phyloP scores from a whole-genome alignment of 2,113 vertebrate genomes.

The Toxotes chatareus region DNA sequence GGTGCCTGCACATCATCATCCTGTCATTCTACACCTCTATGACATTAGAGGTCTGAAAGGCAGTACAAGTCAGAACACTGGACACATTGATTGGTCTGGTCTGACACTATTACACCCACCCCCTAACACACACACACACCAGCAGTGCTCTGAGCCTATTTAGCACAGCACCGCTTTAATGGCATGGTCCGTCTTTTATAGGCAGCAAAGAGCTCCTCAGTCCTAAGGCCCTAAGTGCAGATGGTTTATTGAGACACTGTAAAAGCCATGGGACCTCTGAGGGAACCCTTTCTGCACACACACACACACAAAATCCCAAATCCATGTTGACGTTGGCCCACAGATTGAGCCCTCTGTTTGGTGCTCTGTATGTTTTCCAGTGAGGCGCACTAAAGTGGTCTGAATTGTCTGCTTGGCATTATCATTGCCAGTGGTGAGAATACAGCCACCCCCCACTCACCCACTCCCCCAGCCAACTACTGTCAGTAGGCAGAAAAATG shows the following conservation, averaged over 20 bases:
- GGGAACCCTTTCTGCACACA: slow-evolving; percentile 43
- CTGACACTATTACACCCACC: slow-evolving; percentile 28
- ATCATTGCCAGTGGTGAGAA: neutral
- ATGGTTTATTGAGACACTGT: slow-evolving; percentile 77
- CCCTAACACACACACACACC: neutral
- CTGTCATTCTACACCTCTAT: slow-evolving; percentile 53
- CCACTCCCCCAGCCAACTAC: neutral
- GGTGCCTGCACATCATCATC: slow-evolving; percentile 58
- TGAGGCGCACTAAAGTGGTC: slow-evolving; percentile 7
- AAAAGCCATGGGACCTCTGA: slow-evolving; percentile 70
- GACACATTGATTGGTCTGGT: slow-evolving; percentile 54
- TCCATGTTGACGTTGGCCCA: slow-evolving; percentile 25
- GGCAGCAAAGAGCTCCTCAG: slow-evolving; percentile 66
- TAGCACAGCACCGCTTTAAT: slow-evolving; percentile 63
- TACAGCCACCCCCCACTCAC: neutral
- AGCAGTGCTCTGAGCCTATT: slow-evolving; percentile 48
- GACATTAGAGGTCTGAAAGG: slow-evolving; percentile 59
- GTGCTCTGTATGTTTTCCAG: slow-evolving; percentile 10
- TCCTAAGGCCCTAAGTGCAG: slow-evolving; percentile 70
- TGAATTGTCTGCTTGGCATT: slow-evolving; percentile 32
- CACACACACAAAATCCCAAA: slow-evolving; percentile 37
- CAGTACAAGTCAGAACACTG: slow-evolving; percentile 63
- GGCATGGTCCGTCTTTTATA: slow-evolving; percentile 67
- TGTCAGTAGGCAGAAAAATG: neutral
- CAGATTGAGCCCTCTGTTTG: slow-evolving; percentile 14